phyloP scores from a whole-genome alignment of 1,140 invertebrate genomes.

The Magallana ariakensis region DNA sequence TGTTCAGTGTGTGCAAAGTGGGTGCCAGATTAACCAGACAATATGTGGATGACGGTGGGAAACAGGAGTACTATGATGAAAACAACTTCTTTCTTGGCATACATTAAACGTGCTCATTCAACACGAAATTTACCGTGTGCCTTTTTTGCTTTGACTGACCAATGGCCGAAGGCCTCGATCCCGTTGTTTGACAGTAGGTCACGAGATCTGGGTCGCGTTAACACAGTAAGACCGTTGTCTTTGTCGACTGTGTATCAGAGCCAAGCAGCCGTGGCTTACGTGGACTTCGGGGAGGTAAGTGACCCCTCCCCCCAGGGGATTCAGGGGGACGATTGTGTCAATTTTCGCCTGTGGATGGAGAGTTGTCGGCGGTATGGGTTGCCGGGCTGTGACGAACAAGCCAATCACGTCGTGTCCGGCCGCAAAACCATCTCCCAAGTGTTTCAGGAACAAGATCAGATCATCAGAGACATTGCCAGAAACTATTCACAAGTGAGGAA shows the following conservation, averaged over 20 bases:
- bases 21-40: neutral
- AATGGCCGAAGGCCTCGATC: neutral
- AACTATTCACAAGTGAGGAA: slow-evolving; percentile 44
- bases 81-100: neutral
- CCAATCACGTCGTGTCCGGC: slow-evolving; percentile 64
- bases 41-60: neutral
- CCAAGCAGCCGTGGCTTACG: neutral
- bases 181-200: neutral
- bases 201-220: neutral
- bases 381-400: slow-evolving; percentile 70
- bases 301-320: slow-evolving; percentile 72
- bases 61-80: neutral
- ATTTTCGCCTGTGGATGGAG: slow-evolving; percentile 72
- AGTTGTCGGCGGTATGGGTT: slow-evolving; percentile 72
- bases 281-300: neutral
- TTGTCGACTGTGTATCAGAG: neutral
- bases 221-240: neutral
- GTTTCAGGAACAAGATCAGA: slow-evolving; percentile 66
- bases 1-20: neutral
- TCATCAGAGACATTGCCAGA: slow-evolving; percentile 61
- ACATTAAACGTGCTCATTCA: neutral
- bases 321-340: slow-evolving; percentile 68
- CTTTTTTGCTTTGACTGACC: neutral
- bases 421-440: slow-evolving; percentile 69
- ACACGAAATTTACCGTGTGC: neutral